Conservation (phyloP, 2,888 invertebrate genomes). For the Chaitophorus viminalis region DNA sequence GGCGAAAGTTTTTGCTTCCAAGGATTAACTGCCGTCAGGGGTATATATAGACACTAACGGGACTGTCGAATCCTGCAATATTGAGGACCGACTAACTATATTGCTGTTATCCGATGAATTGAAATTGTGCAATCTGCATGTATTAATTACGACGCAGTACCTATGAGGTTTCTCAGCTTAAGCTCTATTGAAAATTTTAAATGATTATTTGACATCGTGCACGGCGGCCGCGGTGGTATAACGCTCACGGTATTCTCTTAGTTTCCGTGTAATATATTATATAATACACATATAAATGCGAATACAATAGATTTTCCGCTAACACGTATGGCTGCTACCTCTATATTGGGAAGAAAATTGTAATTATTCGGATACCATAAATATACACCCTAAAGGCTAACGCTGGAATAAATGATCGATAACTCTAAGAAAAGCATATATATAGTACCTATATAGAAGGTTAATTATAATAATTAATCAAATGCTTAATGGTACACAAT, state of each 20-base stretch:
- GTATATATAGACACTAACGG: background rate
- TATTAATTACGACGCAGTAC: constrained; percentile 28
- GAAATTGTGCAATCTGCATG: background rate
- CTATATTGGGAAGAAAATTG: background rate
- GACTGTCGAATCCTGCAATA: background rate
- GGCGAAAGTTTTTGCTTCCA: background rate
- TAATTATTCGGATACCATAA: constrained; percentile 7
- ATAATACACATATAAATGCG: too few species aligned
- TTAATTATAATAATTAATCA: background rate
- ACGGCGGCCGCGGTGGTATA: background rate
- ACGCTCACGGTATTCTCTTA: background rate
- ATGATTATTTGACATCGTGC: constrained; percentile 11
- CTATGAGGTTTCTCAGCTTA: background rate
- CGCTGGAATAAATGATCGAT: background rate
- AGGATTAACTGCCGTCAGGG: background rate
- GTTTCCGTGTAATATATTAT: background rate
- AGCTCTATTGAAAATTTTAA: background rate
- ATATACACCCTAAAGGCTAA: background rate
- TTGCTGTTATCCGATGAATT: background rate
- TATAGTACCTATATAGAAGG: background rate
- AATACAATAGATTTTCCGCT: background rate
- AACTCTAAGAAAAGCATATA: background rate
- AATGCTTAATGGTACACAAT: background rate
- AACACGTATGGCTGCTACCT: constrained; percentile 7
- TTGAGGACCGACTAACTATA: constrained; percentile 12